Evolutionary conservation across 2,113 vertebrate species (phyloP).

Genomic region (Solea solea): DNA sequence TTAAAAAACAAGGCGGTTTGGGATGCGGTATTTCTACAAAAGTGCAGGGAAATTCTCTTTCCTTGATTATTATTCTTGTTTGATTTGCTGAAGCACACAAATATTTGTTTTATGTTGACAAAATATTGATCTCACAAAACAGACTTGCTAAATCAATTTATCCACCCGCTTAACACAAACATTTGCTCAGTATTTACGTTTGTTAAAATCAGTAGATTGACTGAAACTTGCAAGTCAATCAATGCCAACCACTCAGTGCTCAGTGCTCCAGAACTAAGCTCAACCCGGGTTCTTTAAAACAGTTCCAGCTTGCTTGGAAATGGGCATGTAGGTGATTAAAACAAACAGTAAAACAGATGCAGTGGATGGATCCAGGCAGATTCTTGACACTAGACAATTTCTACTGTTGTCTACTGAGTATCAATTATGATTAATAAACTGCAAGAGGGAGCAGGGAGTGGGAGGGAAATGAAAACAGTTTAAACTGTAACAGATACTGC

Average conservation of each 20-base stretch:
- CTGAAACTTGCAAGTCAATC: slow-evolving; percentile 21
- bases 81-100: slow-evolving; percentile 20
- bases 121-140: slow-evolving; percentile 16
- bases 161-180: background rate
- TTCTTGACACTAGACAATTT: slow-evolving; percentile 12
- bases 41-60: slow-evolving; percentile 25
- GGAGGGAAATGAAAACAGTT: background rate
- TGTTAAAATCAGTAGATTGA: background rate
- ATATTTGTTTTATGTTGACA: slow-evolving; percentile 31
- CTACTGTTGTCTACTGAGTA: background rate
- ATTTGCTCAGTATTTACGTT: slow-evolving; percentile 1
- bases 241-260: slow-evolving; percentile 22
- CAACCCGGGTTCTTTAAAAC: background rate
- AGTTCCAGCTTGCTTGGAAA: slow-evolving; percentile 4
- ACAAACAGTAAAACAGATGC: slow-evolving; percentile 29
- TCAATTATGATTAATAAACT: slow-evolving; percentile 9
- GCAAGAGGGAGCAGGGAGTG: background rate
- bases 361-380: slow-evolving; percentile 13
- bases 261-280: slow-evolving; percentile 22
- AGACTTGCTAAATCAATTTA: slow-evolving; percentile 9
- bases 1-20: slow-evolving; percentile 41
- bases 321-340: background rate
- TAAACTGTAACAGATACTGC: background rate
- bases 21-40: slow-evolving; percentile 56
- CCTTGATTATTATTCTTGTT: slow-evolving; percentile 31